phyloP scores from a whole-genome alignment of 2,888 invertebrate genomes.

The Poecilobothrus nobilitatus region DNA sequence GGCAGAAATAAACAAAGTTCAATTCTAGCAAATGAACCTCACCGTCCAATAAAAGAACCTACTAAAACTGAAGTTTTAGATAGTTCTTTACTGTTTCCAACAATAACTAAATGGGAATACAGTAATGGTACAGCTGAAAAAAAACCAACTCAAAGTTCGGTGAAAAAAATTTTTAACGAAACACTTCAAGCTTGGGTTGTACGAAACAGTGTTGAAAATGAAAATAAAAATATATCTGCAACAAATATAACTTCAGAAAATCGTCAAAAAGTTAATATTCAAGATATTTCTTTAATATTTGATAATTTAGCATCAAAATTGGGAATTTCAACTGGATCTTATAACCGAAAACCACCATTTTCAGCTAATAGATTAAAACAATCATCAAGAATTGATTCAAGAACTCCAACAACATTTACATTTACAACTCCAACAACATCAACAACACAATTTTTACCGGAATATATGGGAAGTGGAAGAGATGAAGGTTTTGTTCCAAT shows the following conservation, averaged over 20 bases:
- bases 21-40: not conserved
- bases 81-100: constrained; percentile 40
- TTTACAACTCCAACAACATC: constrained; percentile 16
- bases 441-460: constrained; percentile 18
- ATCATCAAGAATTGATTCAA: constrained; percentile 28
- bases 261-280: constrained; percentile 37
- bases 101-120: constrained; percentile 50
- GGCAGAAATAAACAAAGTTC: constrained; percentile 2
- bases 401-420: constrained; percentile 16
- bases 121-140: constrained; percentile 43
- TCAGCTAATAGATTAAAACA: constrained; percentile 40
- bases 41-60: not conserved
- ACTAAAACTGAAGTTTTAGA: constrained; percentile 26
- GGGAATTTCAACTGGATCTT: constrained; percentile 38
- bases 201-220: constrained; percentile 42
- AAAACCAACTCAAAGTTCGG: constrained; percentile 34
- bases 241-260: constrained; percentile 21
- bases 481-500: constrained; percentile 15
- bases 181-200: constrained; percentile 56
- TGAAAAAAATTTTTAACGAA: constrained; percentile 53
- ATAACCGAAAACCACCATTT: constrained; percentile 40
- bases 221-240: constrained; percentile 33
- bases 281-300: constrained; percentile 57
- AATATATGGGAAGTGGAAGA: constrained; percentile 13
- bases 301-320: constrained; percentile 53